phyloP scores from a whole-genome alignment of 2,113 vertebrate species.

The Pygathrix nemaeus region DNA sequence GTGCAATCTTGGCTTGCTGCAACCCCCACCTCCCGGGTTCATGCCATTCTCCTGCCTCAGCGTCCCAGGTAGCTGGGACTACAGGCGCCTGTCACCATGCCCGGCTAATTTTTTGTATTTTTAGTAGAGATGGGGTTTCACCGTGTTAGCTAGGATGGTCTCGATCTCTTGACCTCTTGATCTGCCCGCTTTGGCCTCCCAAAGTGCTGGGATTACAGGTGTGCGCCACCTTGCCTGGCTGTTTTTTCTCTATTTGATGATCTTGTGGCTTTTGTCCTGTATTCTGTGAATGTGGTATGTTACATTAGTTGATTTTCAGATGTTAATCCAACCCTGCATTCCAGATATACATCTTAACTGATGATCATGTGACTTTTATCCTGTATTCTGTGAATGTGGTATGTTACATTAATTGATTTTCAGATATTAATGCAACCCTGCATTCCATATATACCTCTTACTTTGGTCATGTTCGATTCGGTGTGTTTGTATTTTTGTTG shows the following conservation, averaged over 20 bases:
- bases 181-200: no score
- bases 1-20: no score
- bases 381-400: neutral
- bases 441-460: neutral
- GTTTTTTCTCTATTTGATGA: neutral
- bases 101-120: no score
- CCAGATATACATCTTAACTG: neutral
- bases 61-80: no score
- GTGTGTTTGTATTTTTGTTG: neutral
- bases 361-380: neutral
- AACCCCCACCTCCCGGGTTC: no score
- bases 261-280: neutral
- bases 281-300: neutral
- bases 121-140: no score
- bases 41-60: no score
- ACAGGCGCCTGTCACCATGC: no score
- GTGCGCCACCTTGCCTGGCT: no score
- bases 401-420: neutral
- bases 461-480: neutral
- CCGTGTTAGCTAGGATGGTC: no score
- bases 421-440: neutral
- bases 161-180: no score
- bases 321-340: neutral
- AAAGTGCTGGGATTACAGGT: no score
- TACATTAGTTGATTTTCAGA: neutral